A percentile compares a stretch with the other conserved stretches of the same genome.
phyloP scores from a whole-genome alignment of 2,888 invertebrate species.

The Xanthorhoe spadicearia region DNA sequence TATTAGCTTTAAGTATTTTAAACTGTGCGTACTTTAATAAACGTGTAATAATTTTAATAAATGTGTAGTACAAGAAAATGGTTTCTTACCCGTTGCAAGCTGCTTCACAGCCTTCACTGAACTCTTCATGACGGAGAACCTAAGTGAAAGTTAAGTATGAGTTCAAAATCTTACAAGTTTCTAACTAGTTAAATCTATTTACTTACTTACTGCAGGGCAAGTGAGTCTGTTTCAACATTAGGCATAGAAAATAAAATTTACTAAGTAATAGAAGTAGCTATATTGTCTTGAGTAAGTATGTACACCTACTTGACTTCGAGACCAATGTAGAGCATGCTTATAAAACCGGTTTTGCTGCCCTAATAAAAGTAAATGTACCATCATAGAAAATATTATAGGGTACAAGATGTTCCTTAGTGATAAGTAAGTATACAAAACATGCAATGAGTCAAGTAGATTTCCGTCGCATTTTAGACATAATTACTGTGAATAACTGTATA shows the following conservation, averaged over 20 bases:
- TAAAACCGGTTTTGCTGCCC: not conserved
- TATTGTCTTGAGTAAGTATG: not conserved
- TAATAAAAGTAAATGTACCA: not conserved
- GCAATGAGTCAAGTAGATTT: not conserved
- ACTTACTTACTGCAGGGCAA: not conserved
- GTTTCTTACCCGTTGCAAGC: conserved; percentile 95
- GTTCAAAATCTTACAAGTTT: too few species aligned
- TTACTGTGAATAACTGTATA: conserved; percentile 14
- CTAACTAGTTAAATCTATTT: too few species aligned
- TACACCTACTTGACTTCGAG: not conserved
- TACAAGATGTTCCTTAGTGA: not conserved
- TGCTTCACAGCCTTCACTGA: conserved; percentile 98
- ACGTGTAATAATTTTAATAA: not conserved
- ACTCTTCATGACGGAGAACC: conserved; percentile 98
- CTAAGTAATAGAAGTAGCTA: not conserved
- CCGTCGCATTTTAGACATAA: not conserved
- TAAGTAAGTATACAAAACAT: not conserved
- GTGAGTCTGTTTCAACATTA: not conserved
- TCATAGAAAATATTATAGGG: not conserved
- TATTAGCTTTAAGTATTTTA: too few species aligned
- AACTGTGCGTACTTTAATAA: too few species aligned
- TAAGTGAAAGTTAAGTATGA: conserved; percentile 53
- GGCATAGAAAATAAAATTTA: not conserved
- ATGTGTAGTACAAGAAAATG: not conserved
- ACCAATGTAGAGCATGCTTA: not conserved